Conservation (phyloP, 1,140 invertebrate genomes). For the Danaus plexippus region DNA sequence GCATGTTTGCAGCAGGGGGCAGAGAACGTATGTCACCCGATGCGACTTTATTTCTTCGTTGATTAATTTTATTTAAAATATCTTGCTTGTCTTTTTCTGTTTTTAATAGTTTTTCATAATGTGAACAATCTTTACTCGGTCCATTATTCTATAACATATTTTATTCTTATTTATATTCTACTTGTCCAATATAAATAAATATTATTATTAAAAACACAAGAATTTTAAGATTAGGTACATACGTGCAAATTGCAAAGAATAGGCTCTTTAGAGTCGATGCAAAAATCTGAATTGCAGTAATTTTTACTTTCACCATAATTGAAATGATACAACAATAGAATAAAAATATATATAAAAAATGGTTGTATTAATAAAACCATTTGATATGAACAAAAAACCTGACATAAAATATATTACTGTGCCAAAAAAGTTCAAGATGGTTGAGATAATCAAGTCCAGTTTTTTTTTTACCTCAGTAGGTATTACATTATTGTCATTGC, state of each 20-base stretch:
- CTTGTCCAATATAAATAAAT: constrained; percentile 5
- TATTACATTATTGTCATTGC: too few relatives aligned
- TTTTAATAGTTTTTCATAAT: constrained; percentile 40
- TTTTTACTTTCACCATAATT: constrained; percentile 11
- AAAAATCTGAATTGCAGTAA: constrained; percentile 27
- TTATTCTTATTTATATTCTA: neutral
- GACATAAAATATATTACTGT: too few relatives aligned
- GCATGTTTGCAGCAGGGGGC: constrained; percentile 42
- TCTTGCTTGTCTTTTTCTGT: constrained; percentile 34
- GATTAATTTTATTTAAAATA: constrained; percentile 54
- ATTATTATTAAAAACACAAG: constrained; percentile 3
- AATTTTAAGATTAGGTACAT: constrained; percentile 5
- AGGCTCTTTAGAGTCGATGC: constrained; percentile 26
- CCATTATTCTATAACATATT: constrained; percentile 24
- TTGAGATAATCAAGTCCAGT: too few relatives aligned
- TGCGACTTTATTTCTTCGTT: constrained; percentile 49
- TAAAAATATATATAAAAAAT: neutral
- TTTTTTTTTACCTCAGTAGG: too few relatives aligned
- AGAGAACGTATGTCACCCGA: constrained; percentile 48
- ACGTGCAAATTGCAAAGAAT: constrained; percentile 34
- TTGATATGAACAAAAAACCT: neutral
- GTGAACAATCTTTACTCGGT: constrained; percentile 31
- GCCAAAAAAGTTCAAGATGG: too few relatives aligned
- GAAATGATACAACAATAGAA: neutral
- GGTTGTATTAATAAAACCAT: constrained; percentile 4